Evolutionary conservation across 2,888 invertebrate genomes (phyloP).

Genomic region (Folsomia manolachei): DNA sequence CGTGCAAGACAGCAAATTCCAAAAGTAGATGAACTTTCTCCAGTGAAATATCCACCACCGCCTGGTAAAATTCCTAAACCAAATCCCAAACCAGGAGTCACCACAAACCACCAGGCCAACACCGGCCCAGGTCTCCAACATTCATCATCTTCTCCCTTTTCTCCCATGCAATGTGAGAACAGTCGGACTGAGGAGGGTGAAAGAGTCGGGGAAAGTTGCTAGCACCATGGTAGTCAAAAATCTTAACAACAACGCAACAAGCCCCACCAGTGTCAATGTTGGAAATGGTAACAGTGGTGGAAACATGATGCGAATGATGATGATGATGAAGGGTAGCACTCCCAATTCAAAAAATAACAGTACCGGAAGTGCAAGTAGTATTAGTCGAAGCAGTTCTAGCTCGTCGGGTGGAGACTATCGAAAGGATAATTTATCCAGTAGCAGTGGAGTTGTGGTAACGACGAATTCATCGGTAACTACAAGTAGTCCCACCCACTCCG

Average conservation of each 20-base stretch:
- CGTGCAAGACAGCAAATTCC: constrained; percentile 34
- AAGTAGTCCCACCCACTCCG: constrained; percentile 12
- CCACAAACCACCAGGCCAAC: not conserved
- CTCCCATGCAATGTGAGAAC: constrained; percentile 15
- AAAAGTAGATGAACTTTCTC: not conserved
- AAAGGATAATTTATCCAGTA: constrained; percentile 12
- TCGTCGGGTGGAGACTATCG: not conserved
- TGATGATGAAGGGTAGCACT: constrained; percentile 37
- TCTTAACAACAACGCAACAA: not conserved
- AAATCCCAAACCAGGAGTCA: constrained; percentile 10
- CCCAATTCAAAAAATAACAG: constrained; percentile 25
- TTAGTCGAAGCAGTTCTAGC: constrained; percentile 38
- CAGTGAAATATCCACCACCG: constrained; percentile 12
- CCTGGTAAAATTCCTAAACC: constrained; percentile 16
- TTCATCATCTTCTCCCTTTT: constrained; percentile 16
- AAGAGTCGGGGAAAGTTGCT: not conserved
- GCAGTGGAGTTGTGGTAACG: constrained; percentile 15
- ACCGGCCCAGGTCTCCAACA: not conserved
- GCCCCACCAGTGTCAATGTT: not conserved
- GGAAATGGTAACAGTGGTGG: constrained; percentile 1
- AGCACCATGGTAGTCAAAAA: not conserved
- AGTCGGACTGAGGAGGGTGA: constrained; percentile 7
- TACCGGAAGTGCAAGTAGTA: constrained; percentile 30
- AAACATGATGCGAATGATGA: constrained; percentile 39
- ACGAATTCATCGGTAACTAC: constrained; percentile 6